These are phyloP conservation scores for Plagodis pulveraria DNA, from an alignment of 2,888 invertebrate species.

Conservation along the genomic window DNA sequence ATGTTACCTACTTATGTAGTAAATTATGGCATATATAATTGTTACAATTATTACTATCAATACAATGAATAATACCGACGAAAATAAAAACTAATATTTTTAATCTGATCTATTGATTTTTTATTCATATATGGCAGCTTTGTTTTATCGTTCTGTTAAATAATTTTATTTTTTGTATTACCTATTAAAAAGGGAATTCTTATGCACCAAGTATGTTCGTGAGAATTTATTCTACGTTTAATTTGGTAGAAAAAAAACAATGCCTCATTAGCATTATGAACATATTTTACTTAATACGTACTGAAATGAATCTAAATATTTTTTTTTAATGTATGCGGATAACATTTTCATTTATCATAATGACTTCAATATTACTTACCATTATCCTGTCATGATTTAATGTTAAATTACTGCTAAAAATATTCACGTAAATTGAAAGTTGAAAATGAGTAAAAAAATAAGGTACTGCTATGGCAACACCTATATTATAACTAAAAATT, in stretches of 20 bases:
- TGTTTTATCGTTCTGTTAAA: slow-evolving; percentile 12
- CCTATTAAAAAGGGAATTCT: neutral
- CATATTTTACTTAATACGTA: no score
- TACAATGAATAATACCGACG: no score
- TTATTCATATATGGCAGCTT: slow-evolving; percentile 21
- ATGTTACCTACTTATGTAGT: neutral
- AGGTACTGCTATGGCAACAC: neutral
- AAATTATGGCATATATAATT: neutral
- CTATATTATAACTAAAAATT: neutral
- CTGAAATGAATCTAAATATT: no score
- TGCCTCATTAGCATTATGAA: no score
- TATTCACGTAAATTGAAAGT: neutral
- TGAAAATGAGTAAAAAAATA: neutral
- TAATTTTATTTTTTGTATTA: slow-evolving; percentile 7
- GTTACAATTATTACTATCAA: neutral
- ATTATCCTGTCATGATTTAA: slow-evolving; percentile 33
- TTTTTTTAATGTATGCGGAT: no score
- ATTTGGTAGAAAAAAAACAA: no score
- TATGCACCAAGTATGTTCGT: no score
- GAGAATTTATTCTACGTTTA: no score
- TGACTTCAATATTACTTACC: slow-evolving; percentile 24
- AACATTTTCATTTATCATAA: slow-evolving; percentile 16
- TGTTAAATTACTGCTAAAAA: neutral
- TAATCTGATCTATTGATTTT: no score
- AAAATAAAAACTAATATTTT: no score